Base-by-base conservation (phyloP, 2,797 vertebrate genomes). In the Phrynocephalus vlangalii region DNA sequence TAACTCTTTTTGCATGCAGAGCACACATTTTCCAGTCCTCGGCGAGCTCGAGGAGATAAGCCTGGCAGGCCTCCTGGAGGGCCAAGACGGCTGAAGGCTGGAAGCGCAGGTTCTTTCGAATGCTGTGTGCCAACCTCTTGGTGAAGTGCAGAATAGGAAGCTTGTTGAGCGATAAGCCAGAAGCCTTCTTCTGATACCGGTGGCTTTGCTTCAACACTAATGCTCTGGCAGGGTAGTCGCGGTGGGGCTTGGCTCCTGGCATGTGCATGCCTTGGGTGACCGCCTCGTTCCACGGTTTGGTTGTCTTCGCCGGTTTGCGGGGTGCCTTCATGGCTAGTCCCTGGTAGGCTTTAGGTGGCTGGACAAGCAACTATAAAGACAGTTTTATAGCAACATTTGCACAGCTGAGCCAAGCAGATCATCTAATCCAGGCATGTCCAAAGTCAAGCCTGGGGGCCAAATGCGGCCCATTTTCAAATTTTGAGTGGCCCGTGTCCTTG, bases 21-120 rank as follows among this genome's bases (percentile, higher is more conserved):
- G 70, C 70, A 33, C 70, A 73, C 70, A 73, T 20, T 8, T 66
- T 33, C 79, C 79, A 80, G 79, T 73, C 50, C n/a, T 83, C 82
- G 56, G 56, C 30, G 33, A 73, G 22, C 68, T 83, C 50, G 28
- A 83, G 82, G 68, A 83, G 50, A 18, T 82, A 68, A 18, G 63
- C 6, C 48, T 68, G 33, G 20, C 80, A 28, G 24, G 70, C 82
- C 30, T 72, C 50, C 50, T 5, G 30, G 50, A 83, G 44, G 16
- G 44, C 15, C 9, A 56, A 26, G 16, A 50, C 28, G 9, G 44
- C 81, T n/a, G 67, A 15, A 20, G 81, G n/a, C 8, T 83, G 81
- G 33, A 83, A 71, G 10, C 28, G 44, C 63, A 82, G 9, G 44
- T 68, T 30, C 16, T 48, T 9, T 9, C 68, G 3, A 26, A 67